Base-by-base conservation (phyloP, 2,113 vertebrate genomes). In the Tretioscincus oriximinensis region DNA sequence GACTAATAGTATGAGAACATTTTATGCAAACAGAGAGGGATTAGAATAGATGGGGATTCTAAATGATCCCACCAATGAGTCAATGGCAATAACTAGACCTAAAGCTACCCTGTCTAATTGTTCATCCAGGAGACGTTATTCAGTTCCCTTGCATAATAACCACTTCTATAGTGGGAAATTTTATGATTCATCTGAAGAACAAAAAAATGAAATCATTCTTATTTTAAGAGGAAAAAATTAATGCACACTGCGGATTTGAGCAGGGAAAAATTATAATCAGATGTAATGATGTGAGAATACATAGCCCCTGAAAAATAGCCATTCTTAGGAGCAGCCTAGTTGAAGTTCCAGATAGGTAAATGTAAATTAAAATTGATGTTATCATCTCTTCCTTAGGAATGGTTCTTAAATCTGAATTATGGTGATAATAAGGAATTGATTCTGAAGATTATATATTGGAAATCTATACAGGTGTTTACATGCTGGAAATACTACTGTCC, bases 321-420 rank as follows among this genome's bases (percentile, higher is more conserved):
- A 18, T 18, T 18, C 54, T 58, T 18, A 58, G 54, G 54, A 58
- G 54, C 54, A 58, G 54, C 12, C 54, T 18, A 58, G 18, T 18
- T 58, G 54, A 58, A 58, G 54, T 58, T 58, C 14, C 54, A 18
- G 54, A 16, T 18, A 58, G 16, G 11, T 4, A 58, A 18, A 18
- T 51, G 47, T n/a, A 51, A 2, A 21, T 41, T 61, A 14, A 74
- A 35, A 35, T 11, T 29, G 8, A n/a, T 29, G 3, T 8, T 24
- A 28, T 16, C 21, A 35, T 28, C 26, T 58, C 2, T 31, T 31
- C 31, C 60, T 70, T 67, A 68, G 61, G 49, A 87, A 86, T 83
- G 82, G 21, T 63, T 16, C 76, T 28, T 0, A 35, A 81, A 29
- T 81, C 68, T 73, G 35, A 26, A 70, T 6, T n/a, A n/a, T 67